Evolutionary conservation across 2,113 vertebrate genomes (phyloP), one percentile per base, ranked within the genome.

Genomic region (Prionailurus bengalensis): DNA sequence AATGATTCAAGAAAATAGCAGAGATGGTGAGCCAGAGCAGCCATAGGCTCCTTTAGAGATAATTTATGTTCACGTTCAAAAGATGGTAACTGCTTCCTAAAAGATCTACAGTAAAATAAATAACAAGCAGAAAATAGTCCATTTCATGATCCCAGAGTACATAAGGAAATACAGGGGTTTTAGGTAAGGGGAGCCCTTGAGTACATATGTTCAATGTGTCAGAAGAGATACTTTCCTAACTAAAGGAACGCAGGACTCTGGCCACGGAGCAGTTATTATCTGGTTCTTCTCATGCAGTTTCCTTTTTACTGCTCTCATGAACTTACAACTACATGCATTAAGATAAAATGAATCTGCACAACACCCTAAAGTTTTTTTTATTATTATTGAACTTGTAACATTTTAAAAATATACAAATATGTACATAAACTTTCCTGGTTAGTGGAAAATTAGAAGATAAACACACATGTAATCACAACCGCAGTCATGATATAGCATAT

Each of bases 61-160:
- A 61, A 89, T 84, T 96, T 85, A 80, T 45, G 4, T 48, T 95
- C 78, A 53, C 91, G 55, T 93, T 95, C 48, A 93, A 89, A 97
- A 71, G 11, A 91, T 36, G 29, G 14, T 71, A 55, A 84, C 25
- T 81, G 27, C 39, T 87, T 96, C 29, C 16, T 83, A 74, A 90
- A 83, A 90, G n/a, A 19, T 13, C 86, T 5, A 63, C 65, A 61
- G 68, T 23, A 78, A 90, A 95, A 71, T 70, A 61, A 79, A 87
- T 61, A 76, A 78, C 83, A 13, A 48, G 23, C 25, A 73, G 53
- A 94, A 97, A 80, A 65, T 65, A 95, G 68, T 83, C 31, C 29
- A 81, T 71, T 94, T 97, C 16, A 21, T n/a, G 12, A 81, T 19
- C 5, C 3, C 14, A 19, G 39, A 78, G 16, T 58, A 58, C 33